A percentile compares a stretch with the other conserved stretches of the same genome.
Evolutionary conservation across 2,113 vertebrate species (phyloP).

Genomic region (Sapayoa aenigma): DNA sequence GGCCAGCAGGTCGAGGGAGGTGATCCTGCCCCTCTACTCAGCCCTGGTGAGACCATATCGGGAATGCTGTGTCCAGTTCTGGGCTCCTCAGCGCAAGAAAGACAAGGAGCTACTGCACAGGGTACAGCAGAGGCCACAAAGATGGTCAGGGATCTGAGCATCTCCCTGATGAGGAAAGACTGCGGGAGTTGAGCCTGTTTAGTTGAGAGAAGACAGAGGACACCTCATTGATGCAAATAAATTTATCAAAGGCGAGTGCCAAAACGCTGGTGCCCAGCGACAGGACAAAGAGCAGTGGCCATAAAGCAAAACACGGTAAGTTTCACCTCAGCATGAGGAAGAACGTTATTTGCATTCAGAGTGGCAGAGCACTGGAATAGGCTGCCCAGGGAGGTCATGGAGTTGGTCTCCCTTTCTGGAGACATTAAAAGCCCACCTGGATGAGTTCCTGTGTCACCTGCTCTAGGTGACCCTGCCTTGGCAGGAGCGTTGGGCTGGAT

Average conservation of each 20-base stretch:
- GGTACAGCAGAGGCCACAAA: neutral
- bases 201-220: neutral
- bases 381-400: neutral
- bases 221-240: neutral
- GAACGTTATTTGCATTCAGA: neutral
- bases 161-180: too few species aligned
- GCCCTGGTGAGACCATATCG: neutral
- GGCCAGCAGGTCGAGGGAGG: neutral
- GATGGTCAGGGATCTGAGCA: neutral
- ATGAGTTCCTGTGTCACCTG: neutral
- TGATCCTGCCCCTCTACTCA: neutral
- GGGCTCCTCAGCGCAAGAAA: neutral
- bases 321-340: neutral
- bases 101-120: neutral
- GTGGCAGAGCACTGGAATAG: neutral
- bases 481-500: neutral
- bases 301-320: neutral
- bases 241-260: neutral
- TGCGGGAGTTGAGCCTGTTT: neutral
- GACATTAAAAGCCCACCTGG: neutral
- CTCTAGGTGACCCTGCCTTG: neutral
- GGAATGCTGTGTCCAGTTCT: neutral
- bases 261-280: neutral
- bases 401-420: neutral
- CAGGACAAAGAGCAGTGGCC: neutral